Base-by-base conservation (phyloP, 2,113 vertebrate species). In the Formicarius rufipectus region DNA sequence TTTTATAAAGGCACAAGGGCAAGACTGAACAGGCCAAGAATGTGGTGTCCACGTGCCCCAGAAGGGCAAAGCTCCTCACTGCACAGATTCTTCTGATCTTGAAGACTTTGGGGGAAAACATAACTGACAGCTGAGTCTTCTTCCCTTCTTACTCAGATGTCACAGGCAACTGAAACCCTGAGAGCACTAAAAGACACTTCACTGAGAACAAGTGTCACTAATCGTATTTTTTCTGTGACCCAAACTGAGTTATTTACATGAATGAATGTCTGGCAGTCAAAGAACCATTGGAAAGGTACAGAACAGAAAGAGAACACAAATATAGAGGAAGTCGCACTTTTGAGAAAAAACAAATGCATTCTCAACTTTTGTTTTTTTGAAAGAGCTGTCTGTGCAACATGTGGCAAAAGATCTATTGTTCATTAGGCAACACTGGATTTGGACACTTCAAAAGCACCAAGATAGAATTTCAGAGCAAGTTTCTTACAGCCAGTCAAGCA, bases 91-190 rank as follows among this genome's bases (percentile, higher is more conserved):
- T 71, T 64, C 77, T 64, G 69, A 49, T 68, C 53, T 53, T 20
- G n/a, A 28, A 75, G 30, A 18, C 21, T 64, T 64, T 5, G 30
- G 24, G 72, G 25, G 24, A 58, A 72, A 84, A 68, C 2, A 0
- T 13, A 68, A 85, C 2, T 1, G 30, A 75, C 50, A 18, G 59
- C 64, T 12, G 22, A 87, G 45, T 45, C 53, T 47, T 72, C 39
- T 47, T 67, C 52, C 87, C 37, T 68, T 52, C 60, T 62, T 31
- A n/a, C 31, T n/a, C 39, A 14, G 52, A 59, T 23, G 11, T 56
- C 62, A 64, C 0, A 4, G 5, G 72, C 58, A 67, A 39, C 1
- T 0, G 2, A 45, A 76, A 68, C 56, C 11, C 40, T 24, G 47
- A 87, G 52, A 25, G 50, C 2, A 1, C n/a, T 60, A 44, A 53